Evolutionary conservation across 1,140 invertebrate genomes (phyloP), one percentile per base, ranked within the genome.

Genomic region (Galleria mellonella): DNA sequence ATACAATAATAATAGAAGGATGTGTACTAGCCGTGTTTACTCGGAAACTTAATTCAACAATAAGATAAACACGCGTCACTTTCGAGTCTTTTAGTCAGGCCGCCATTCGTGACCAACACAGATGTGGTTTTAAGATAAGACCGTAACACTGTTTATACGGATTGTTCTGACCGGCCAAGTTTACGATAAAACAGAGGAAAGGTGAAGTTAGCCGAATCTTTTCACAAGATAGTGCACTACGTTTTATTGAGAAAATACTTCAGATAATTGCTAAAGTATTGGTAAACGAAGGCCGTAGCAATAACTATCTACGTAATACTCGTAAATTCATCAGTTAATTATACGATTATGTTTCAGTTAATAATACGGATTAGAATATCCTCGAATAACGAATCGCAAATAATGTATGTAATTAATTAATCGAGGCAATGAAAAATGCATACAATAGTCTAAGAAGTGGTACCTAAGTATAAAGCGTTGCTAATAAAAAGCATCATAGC

Each of bases 71-170:
- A 58, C 43, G 51, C 65, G 54, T 56, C 69, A 64, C 62, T 59
- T 61, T 43, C 36, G 46, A 56, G 56, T 55, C 58, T 65, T 73
- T 73, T 43, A 66, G 64, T 56, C 46, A 57, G 44, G 66, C 79
- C 74, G 78, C 59, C 63, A 59, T 58, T 74, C 78, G 72, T 76
- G 76, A 82, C 71, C 66, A 61, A 69, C 62, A 57, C 55, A 55
- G 77, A 78, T 78, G 64, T 58, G 51, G 58, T 43, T 55, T 56
- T 38, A 35, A 69, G 76, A 83, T 81, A 81, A 74, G 54, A 47
- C 47, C 57, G 60, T 62, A 48, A 62, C 72, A 69, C 72, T 78
- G 71, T 77, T 81, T 74, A 72, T 67, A 66, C 55, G 53, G 55
- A 66, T 75, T 44, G 53, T 59, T 47, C 52, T 59, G 29, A 28